Evolutionary conservation across 2,113 vertebrate genomes (phyloP), one percentile per base, ranked within the genome.

Genomic region (Poeciliopsis prolifica): DNA sequence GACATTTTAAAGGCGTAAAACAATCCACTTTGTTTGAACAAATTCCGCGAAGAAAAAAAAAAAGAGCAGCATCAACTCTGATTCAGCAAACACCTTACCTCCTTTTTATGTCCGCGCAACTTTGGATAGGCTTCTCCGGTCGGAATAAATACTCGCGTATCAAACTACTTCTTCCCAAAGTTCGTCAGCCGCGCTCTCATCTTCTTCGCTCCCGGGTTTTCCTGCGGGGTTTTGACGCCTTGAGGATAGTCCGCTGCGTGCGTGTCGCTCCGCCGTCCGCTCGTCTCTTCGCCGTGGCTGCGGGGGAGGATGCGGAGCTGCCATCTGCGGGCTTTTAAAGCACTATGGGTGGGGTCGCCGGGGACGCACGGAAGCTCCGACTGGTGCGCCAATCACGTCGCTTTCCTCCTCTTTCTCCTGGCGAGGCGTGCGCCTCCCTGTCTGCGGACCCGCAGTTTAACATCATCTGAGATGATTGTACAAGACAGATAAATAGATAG

Each of bases 251-350:
- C 87, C 64, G 75, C 5, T 42, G 10, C 5, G 10, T 24, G 14
- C 24, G 51, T 82, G 87, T 84, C 64, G 75, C 35, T 51, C 12
- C 5, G 22, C 22, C 9, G 44, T 67, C 51, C 70, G 71, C 2
- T 1, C 67, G 83, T 84, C 65, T 0, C 14, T 74, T 68, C 71
- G 76, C 19, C 12, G 63, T 74, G 76, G 76, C 54, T 88, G 78
- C 77, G 84, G 75, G 75, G 78, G 86, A 30, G 94, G 92, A 89
- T 92, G 76, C 87, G 87, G 86, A 88, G 93, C 95, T 95, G 95
- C 96, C 96, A 96, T 96, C 95, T 94, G 94, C 91, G 88, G 89
- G 94, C 94, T 96, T 97, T 97, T 98, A 98, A 97, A 96, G 95
- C 93, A 68, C 92, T 92, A 88, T 92, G 94, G 94, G 93, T 86